Base-by-base conservation (phyloP, 2,113 vertebrate species). In the Hemichromis elongatus region DNA sequence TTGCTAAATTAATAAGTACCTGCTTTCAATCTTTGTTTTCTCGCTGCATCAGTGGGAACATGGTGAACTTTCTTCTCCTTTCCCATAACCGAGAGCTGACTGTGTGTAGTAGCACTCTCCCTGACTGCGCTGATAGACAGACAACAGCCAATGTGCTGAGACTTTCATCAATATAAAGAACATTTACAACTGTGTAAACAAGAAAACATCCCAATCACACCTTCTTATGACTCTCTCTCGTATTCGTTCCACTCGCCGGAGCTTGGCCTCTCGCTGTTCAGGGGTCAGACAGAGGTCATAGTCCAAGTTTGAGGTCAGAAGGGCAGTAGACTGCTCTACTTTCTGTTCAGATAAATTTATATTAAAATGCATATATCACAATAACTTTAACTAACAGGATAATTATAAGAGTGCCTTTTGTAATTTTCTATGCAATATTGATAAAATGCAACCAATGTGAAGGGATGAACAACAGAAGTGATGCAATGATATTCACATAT, bases 251-350 rank as follows among this genome's bases (percentile, higher is more conserved):
- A 93, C 94, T 5, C 95, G 92, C 54, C 91, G 91, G 16, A 95
- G 92, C 87, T 96, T 96, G 37, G 94, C 94, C 24, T 96, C 93
- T 26, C 90, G 92, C 83, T 96, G 95, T 52, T 96, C 95, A 24
- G 86, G 86, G 85, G 77, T 95, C 87, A 94, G 77, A 86, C 80
- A 88, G 35, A 75, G 84, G 30, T 92, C 80, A 30, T 82, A 83
- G 26, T 93, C 90, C 50, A 77, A 52, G 77, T 89, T 92, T 24
- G 89, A 33, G 75, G 84, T 92, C 86, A 90, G 52, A 21, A 78
- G 77, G 79, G 70, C 77, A 80, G 86, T 19, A 33, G 80, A 50
- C 16, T 13, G 82, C 16, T 84, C 91, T n/a, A 56, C 89, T 9
- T 40, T 78, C 94, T 96, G 88, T 85, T 92, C 13, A 33, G 84